Base-by-base conservation (phyloP, 2,113 vertebrate species). In the Podiceps cristatus region DNA sequence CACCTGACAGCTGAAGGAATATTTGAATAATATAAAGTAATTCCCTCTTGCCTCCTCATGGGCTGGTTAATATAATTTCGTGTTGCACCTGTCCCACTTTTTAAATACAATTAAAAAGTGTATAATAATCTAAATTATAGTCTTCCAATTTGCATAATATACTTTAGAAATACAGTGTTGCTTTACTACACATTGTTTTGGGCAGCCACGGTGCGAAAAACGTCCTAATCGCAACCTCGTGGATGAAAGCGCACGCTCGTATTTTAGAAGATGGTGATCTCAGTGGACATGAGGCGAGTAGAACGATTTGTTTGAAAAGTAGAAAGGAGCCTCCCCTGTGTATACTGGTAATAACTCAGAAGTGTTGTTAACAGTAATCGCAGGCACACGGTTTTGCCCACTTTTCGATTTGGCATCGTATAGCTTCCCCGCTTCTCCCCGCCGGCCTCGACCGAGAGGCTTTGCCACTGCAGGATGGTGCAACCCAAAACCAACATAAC, bases 371-470 rank as follows among this genome's bases (percentile, higher is more conserved):
- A 55, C 47, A 82, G 47, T 15, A 55, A 64, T n/a, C 0, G 0
- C 63, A 55, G 53, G 58, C 20, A 17, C 52, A 17, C 0, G 0
- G 67, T 80, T 86, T 92, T 0, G 0, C 82, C 82, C 45, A 23
- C 37, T 63, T 97, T 87, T 49, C 1, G 1, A 68, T 91, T 87
- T 0, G 9, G 40, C 13, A 0, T 8, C 2, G 2, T 28, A 1
- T 18, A 10, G 8, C 35, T 78, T 47, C 23, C 31, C 47, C 1
- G 0, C 50, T 95, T 92, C 82, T 92, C 44, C 14, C 31, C 0
- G 2, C 19, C 0, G 10, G 52, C 56, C 69, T 86, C 2, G 0
- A 24, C 55, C 0, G 2, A 49, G 55, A 44, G 53, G 47, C 20
- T 86, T n/a, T 82, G 47, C 60, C 72, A 66, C 55, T 0, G 0